phyloP scores from a whole-genome alignment of 1,140 invertebrate genomes.

The Euura saliciscinereae region DNA sequence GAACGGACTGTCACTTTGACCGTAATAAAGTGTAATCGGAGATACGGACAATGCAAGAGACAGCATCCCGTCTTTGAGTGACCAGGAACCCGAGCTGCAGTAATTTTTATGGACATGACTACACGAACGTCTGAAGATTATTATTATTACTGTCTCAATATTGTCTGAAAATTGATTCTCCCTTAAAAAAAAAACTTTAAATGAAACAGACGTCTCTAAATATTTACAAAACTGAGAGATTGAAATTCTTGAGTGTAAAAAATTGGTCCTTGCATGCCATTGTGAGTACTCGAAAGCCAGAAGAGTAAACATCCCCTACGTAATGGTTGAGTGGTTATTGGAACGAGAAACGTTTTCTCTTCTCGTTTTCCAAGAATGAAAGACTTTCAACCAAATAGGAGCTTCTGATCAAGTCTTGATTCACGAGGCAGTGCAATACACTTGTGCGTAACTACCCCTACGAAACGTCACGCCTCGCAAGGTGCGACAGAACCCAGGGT shows the following conservation, averaged over 20 bases:
- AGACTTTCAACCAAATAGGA: too few relatives aligned
- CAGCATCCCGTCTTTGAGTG: not conserved
- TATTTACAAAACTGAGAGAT: not conserved
- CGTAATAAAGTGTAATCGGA: conserved; percentile 5
- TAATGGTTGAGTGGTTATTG: not conserved
- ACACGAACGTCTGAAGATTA: not conserved
- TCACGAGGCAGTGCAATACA: too few relatives aligned
- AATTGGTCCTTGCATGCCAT: not conserved
- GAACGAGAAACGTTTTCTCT: not conserved
- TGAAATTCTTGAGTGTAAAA: not conserved
- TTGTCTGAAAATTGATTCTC: not conserved
- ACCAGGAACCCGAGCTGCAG: not conserved
- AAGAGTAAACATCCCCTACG: not conserved
- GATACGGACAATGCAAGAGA: not conserved
- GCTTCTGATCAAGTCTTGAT: too few relatives aligned
- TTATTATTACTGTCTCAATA: not conserved
- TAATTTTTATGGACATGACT: not conserved
- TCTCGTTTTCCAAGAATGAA: not conserved
- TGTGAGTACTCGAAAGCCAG: not conserved
- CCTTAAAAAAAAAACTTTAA: too few relatives aligned
- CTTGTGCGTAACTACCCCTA: not conserved
- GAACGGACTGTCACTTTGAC: not conserved
- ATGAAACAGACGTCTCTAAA: not conserved
- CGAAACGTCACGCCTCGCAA: not conserved
- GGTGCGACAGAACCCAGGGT: not conserved